phyloP scores from a whole-genome alignment of 2,113 vertebrate species.

The Bujurquina vittata region DNA sequence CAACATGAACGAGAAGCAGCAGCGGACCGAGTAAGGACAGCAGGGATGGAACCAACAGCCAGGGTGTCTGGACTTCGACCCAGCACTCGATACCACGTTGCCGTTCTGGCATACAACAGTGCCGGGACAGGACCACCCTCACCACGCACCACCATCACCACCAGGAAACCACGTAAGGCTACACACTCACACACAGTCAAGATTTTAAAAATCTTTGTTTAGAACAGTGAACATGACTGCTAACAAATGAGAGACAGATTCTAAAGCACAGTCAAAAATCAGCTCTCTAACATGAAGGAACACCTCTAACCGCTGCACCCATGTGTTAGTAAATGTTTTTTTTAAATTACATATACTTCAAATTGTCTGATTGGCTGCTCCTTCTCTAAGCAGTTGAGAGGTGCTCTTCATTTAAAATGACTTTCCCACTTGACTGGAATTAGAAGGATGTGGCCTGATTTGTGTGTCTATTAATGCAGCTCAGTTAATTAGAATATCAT shows the following conservation, averaged over 20 bases:
- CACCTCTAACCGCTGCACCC: background rate
- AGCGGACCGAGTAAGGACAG: constrained; percentile 91
- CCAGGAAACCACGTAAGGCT: constrained; percentile 89
- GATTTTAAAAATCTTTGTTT: background rate
- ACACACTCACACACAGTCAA: background rate
- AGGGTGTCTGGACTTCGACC: constrained; percentile 86
- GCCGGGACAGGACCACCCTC: constrained; percentile 93
- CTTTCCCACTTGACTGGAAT: too few species aligned
- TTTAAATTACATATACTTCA: background rate
- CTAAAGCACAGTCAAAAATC: background rate
- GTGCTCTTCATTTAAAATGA: background rate
- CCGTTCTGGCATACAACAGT: constrained; percentile 93
- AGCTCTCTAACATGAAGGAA: background rate
- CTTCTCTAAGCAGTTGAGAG: background rate
- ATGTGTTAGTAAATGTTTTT: background rate
- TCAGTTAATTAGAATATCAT: background rate
- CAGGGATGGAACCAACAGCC: constrained; percentile 86
- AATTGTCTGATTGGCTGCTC: background rate
- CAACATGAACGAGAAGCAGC: constrained; percentile 92
- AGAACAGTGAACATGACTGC: background rate
- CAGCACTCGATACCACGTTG: constrained; percentile 91
- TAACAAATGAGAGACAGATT: background rate
- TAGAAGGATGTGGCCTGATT: too few species aligned
- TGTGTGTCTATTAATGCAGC: background rate
- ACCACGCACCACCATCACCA: constrained; percentile 84